These are phyloP conservation scores for Tubiluchus corallicola DNA, from an alignment of 2,888 invertebrate species.

Conservation along the genomic window DNA sequence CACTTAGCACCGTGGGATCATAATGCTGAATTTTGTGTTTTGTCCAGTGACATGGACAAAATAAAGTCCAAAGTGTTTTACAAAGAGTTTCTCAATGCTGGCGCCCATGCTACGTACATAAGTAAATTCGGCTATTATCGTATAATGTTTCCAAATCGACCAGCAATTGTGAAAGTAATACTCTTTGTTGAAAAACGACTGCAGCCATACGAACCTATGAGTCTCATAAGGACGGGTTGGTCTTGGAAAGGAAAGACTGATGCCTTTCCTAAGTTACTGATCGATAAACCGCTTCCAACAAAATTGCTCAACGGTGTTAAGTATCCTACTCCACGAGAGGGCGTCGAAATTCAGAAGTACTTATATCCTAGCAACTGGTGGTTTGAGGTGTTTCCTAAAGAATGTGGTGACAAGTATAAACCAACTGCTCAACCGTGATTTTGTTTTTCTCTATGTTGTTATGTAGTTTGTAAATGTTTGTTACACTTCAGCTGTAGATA, in stretches of 20 bases:
- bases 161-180: not conserved
- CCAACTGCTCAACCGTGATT: too few relatives aligned
- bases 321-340: conserved; percentile 36
- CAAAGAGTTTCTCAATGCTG: not conserved
- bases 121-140: conserved; percentile 32
- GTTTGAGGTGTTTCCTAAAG: conserved; percentile 20
- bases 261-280: conserved; percentile 35
- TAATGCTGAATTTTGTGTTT: conserved; percentile 35
- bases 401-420: conserved; percentile 12
- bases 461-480: too few relatives aligned
- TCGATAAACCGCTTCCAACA: conserved; percentile 32
- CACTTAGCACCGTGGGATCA: conserved; percentile 37
- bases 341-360: conserved; percentile 40
- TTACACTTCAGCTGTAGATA: too few relatives aligned
- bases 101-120: conserved; percentile 23
- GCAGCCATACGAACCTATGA: conserved; percentile 24
- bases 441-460: too few relatives aligned
- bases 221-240: conserved; percentile 36
- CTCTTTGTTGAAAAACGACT: conserved; percentile 12
- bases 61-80: conserved; percentile 19
- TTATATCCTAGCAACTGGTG: conserved; percentile 40
- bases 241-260: conserved; percentile 31
- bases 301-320: conserved; percentile 22
- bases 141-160: conserved; percentile 22
- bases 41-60: conserved; percentile 29